Conservation (phyloP, 2,888 invertebrate species). For the Drosophila nr. perissopoda region DNA sequence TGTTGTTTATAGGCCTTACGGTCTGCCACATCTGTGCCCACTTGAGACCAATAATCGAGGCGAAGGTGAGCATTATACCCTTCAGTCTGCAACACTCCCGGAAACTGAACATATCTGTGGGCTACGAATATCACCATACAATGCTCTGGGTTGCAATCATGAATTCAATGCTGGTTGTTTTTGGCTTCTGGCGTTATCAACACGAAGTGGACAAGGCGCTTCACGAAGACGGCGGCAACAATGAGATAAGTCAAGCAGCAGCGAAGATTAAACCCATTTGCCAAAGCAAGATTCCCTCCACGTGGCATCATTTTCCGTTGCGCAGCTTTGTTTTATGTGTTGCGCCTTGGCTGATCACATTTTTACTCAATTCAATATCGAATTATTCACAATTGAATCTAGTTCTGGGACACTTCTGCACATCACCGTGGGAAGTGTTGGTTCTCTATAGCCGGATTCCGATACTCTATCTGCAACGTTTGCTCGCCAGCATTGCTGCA, state of each 20-base stretch:
- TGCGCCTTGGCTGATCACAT: slow-evolving; percentile 58
- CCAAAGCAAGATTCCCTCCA: slow-evolving; percentile 1
- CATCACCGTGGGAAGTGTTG: slow-evolving; percentile 33
- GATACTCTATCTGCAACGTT: slow-evolving; percentile 41
- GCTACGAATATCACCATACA: slow-evolving; percentile 52
- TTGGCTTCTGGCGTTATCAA: slow-evolving; percentile 55
- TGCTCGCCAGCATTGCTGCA: slow-evolving; percentile 5
- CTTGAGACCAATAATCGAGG: slow-evolving; percentile 54
- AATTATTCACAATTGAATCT: slow-evolving; percentile 49
- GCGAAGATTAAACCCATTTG: slow-evolving; percentile 46
- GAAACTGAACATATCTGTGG: slow-evolving; percentile 42
- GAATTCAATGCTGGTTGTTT: slow-evolving; percentile 44
- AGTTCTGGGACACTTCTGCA: slow-evolving; percentile 62
- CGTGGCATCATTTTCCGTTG: slow-evolving; percentile 23
- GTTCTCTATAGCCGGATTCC: slow-evolving; percentile 47
- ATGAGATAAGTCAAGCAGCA: slow-evolving; percentile 31
- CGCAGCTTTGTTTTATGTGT: slow-evolving; percentile 24
- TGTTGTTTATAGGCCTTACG: slow-evolving; percentile 45
- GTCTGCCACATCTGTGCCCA: slow-evolving; percentile 47
- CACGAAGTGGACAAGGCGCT: slow-evolving; percentile 4
- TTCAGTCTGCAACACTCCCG: slow-evolving; percentile 29
- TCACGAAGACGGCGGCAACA: no score
- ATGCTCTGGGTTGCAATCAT: slow-evolving; percentile 51
- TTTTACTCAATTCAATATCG: slow-evolving; percentile 29
- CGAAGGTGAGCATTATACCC: slow-evolving; percentile 49